These are phyloP conservation scores for Orchesella cincta DNA, from an alignment of 1,140 invertebrate species.

Conservation along the genomic window DNA sequence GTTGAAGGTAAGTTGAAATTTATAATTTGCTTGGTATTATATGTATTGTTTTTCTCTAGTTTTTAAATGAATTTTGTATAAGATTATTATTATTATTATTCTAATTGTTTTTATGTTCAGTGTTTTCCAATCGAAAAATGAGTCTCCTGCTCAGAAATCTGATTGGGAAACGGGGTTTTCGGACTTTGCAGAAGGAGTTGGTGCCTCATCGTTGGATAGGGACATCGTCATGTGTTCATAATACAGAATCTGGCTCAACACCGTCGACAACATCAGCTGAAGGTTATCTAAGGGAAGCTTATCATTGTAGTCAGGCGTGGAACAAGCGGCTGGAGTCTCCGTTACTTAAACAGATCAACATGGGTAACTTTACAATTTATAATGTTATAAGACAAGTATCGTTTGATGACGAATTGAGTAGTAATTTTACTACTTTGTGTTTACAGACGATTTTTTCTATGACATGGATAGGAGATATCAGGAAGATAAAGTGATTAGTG, in stretches of 20 bases:
- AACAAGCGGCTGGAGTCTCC: slow-evolving; percentile 63
- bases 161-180: neutral
- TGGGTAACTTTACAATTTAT: slow-evolving; percentile 50
- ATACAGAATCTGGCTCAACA: no score
- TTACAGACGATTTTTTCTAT: slow-evolving; percentile 63
- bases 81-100: no score
- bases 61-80: no score
- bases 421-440: neutral
- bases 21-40: no score
- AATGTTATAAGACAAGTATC: neutral
- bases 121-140: neutral
- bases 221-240: no score
- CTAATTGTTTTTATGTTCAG: no score
- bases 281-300: slow-evolving; percentile 66
- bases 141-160: neutral
- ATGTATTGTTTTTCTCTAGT: no score
- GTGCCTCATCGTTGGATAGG: neutral
- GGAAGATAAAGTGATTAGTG: slow-evolving; percentile 61
- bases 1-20: no score
- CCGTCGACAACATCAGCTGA: neutral
- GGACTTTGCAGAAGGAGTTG: neutral
- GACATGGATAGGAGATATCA: slow-evolving; percentile 65
- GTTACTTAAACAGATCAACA: slow-evolving; percentile 65
- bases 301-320: slow-evolving; percentile 69
- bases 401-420: neutral